Percentiles rank a stretch among this genome's conserved stretches.
Conservation (phyloP, 2,797 vertebrate genomes). For the Melanotaenia nigrans region DNA sequence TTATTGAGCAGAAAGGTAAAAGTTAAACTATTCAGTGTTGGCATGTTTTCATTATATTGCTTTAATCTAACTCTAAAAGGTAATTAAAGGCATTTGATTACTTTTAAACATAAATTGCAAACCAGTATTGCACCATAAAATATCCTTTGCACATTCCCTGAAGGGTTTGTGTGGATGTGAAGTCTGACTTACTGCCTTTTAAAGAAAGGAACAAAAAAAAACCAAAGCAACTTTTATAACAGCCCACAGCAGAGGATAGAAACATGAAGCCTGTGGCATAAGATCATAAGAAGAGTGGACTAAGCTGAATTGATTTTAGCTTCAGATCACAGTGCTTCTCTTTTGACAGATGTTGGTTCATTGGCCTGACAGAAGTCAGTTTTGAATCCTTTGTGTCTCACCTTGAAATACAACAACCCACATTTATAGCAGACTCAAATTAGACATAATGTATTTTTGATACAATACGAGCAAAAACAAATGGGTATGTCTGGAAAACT, state of each 20-base stretch:
- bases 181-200: slow-evolving; percentile 40
- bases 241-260: slow-evolving; percentile 43
- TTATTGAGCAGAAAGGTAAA: neutral
- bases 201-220: neutral
- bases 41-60: neutral
- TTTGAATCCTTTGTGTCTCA: slow-evolving; percentile 42
- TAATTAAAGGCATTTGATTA: neutral
- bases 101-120: neutral
- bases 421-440: slow-evolving; percentile 51
- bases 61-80: neutral
- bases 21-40: neutral
- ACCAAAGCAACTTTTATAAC: slow-evolving; percentile 5
- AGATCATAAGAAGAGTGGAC: slow-evolving; percentile 50
- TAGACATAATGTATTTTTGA: slow-evolving; percentile 54
- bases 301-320: slow-evolving; percentile 71
- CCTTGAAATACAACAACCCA: slow-evolving; percentile 53
- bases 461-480: slow-evolving; percentile 46
- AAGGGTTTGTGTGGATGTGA: slow-evolving; percentile 19
- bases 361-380: slow-evolving; percentile 58
- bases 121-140: neutral
- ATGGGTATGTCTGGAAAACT: slow-evolving; percentile 61
- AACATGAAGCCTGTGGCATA: slow-evolving; percentile 45
- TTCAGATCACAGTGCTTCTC: slow-evolving; percentile 75
- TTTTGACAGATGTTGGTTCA: slow-evolving; percentile 65
- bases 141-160: slow-evolving; percentile 21